These are phyloP conservation scores for Condylura cristata DNA, from an alignment of 2,113 vertebrate species.

Conservation along the genomic window DNA sequence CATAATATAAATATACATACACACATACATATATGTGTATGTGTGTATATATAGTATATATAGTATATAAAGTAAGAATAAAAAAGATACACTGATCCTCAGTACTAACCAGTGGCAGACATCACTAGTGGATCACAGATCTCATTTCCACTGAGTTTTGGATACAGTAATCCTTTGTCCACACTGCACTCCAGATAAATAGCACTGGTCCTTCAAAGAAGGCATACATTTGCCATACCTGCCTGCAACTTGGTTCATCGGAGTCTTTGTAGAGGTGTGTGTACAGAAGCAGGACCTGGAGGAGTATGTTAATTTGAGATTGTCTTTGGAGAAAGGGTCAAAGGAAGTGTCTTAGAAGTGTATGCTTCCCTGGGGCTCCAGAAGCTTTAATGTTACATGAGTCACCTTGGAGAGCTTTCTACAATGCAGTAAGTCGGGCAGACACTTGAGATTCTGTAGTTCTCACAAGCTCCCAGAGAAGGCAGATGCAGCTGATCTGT, in stretches of 20 bases:
- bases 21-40: too few relatives aligned
- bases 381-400: neutral
- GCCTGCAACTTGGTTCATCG: neutral
- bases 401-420: neutral
- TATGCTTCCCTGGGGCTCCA: neutral
- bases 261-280: neutral
- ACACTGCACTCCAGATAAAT: neutral
- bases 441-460: neutral
- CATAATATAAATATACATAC: too few relatives aligned
- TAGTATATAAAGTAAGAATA: too few relatives aligned
- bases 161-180: neutral
- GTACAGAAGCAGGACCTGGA: neutral
- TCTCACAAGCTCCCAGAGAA: neutral
- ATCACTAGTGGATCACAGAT: conserved; percentile 30
- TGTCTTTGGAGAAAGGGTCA: conserved; percentile 13
- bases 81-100: neutral
- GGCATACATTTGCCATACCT: neutral
- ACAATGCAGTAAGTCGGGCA: neutral
- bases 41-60: too few relatives aligned
- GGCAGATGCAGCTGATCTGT: neutral
- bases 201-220: neutral
- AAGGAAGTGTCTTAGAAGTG: neutral
- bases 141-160: neutral
- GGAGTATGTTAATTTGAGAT: neutral
- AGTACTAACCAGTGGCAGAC: neutral